phyloP scores from a whole-genome alignment of 2,797 vertebrate species.

The Pangasius macronema region DNA sequence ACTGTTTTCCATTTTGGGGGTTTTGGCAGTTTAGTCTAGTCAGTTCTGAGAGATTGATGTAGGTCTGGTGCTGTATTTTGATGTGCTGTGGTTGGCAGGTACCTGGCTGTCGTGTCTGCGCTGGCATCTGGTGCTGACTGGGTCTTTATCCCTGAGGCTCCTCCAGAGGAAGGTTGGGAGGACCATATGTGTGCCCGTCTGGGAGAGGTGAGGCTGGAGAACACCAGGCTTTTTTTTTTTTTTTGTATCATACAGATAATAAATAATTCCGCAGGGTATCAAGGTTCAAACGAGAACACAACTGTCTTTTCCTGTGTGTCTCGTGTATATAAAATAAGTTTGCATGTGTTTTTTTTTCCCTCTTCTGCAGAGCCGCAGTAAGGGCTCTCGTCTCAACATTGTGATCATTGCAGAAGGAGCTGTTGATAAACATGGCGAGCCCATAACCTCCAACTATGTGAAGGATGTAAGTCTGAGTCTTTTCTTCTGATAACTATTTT shows the following conservation, averaged over 20 bases:
- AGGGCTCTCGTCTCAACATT: constrained; percentile 91
- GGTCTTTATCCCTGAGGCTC: constrained; percentile 94
- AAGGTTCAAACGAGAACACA: not conserved
- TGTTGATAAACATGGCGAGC: constrained; percentile 81
- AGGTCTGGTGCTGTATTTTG: not conserved
- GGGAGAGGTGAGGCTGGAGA: constrained; percentile 75
- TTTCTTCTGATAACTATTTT: not conserved
- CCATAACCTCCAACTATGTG: constrained; percentile 85
- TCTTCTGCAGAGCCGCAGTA: constrained; percentile 81
- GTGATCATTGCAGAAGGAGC: constrained; percentile 94
- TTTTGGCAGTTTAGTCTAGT: not conserved
- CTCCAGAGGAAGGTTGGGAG: constrained; percentile 91
- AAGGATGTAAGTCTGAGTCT: constrained; percentile 82
- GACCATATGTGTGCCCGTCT: constrained; percentile 89
- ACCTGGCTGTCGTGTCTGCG: constrained; percentile 88
- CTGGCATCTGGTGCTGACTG: constrained; percentile 94
- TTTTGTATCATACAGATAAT: not conserved
- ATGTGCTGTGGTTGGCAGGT: constrained; percentile 38
- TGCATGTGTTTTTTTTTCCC: not conserved
- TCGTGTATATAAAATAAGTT: not conserved
- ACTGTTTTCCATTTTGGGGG: not conserved
- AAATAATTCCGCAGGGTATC: not conserved
- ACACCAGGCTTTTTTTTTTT: not conserved
- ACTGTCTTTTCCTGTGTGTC: not conserved
- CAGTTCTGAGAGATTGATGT: not conserved